Base-by-base conservation (phyloP, 2,888 invertebrate species). In the Schizaphis graminum region DNA sequence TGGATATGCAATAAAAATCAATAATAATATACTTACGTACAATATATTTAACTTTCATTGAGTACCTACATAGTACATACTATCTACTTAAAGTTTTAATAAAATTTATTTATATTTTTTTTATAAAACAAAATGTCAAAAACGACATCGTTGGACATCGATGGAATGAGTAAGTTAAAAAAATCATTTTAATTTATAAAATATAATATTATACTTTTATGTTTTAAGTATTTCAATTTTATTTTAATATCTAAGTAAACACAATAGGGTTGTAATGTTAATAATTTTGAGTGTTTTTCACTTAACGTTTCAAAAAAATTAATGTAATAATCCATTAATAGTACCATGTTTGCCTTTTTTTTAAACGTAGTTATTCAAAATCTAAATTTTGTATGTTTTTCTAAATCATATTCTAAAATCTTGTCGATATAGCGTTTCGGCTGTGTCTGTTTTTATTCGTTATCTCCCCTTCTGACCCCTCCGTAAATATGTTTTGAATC, bases 91-190 rank as follows among this genome's bases (percentile, higher is more conserved):
- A 21, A 77, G 35, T 77, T 77, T 57, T 49, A 77, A 28, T 56
- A 21, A 53, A 84, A 41, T 77, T 16, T 47, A 91, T 35, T 77
- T 44, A 44, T 61, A 53, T 47, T 44, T n/a, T 67, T n/a, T 16
- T 11, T 47, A 47, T 87, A 35, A 44, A 61, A 77, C 7, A 53
- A 92, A 53, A 92, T 92, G 92, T 88, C 92, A 53, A 90, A 35
- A 56, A 90, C 94, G 3, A 94, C 94, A 61, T 94, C 94, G 11
- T 91, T 94, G 61, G 90, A 94, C 49, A 94, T 94, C 26, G 94
- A 94, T 49, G 94, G 85, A 86, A 94, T 94, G 94, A 94, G 94
- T 94, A 86, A 94, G 94, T 93, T 47, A 26, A 24, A 0, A 67
- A 44, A 24, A 90, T 49, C 5, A 35, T n/a, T 44, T 44, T 10